These are phyloP conservation scores for Acrocephalus scirpaceus DNA, from an alignment of 2,797 vertebrate genomes.

Conservation along the genomic window DNA sequence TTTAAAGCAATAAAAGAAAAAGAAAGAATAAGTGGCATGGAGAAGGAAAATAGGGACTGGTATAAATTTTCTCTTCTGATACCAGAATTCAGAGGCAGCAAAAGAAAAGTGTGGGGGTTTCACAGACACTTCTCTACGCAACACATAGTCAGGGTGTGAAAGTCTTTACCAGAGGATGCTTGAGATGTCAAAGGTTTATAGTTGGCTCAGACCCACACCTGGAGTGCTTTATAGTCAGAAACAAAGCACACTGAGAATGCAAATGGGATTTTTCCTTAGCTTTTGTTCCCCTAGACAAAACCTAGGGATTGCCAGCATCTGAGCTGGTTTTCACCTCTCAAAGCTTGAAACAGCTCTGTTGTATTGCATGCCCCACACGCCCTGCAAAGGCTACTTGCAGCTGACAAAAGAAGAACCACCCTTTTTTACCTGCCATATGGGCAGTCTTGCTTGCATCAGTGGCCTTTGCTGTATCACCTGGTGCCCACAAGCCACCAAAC, in stretches of 20 bases:
- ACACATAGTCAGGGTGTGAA: not conserved
- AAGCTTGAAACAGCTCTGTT: not conserved
- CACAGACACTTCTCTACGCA: not conserved
- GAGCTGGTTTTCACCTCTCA: not conserved
- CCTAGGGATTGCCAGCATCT: not conserved
- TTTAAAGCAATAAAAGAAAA: not conserved
- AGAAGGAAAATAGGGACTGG: not conserved
- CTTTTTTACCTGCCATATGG: too few relatives aligned
- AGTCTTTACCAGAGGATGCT: not conserved
- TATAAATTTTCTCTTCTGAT: not conserved
- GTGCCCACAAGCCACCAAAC: not conserved
- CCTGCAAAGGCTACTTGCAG: not conserved
- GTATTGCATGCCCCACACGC: not conserved
- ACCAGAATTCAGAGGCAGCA: not conserved
- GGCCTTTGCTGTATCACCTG: not conserved
- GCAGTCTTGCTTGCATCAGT: not conserved
- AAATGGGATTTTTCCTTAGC: not conserved
- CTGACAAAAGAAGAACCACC: rapidly evolving
- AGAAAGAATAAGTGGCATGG: not conserved
- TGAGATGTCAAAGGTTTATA: not conserved
- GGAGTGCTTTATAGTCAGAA: not conserved
- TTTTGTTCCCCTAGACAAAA: not conserved
- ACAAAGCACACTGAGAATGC: not conserved
- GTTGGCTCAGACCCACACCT: not conserved
- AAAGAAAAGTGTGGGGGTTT: not conserved